Percentiles rank a stretch among this genome's conserved stretches.
phyloP scores from a whole-genome alignment of 2,797 vertebrate species.

The Vespertilio murinus region DNA sequence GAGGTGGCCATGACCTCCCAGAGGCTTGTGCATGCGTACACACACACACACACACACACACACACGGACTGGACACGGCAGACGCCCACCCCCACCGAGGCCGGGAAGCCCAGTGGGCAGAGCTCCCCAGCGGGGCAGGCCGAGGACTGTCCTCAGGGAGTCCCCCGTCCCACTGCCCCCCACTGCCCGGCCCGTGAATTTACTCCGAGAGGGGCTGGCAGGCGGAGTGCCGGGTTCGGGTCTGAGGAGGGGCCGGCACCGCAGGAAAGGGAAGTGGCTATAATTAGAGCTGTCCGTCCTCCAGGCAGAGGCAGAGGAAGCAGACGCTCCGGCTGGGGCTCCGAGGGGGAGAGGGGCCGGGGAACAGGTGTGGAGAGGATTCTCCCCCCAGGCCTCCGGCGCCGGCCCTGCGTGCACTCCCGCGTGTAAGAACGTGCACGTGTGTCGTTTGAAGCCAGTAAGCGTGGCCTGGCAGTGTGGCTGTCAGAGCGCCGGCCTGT shows the following conservation, averaged over 20 bases:
- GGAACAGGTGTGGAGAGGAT: not conserved
- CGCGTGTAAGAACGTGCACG: not conserved
- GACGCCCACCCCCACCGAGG: not conserved
- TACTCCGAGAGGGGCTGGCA: not conserved
- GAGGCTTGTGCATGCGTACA: not conserved
- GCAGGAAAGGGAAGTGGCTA: not conserved
- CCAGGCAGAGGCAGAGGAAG: not conserved
- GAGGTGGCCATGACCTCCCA: not conserved
- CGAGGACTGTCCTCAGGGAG: not conserved
- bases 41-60: not conserved
- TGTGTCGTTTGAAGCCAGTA: not conserved
- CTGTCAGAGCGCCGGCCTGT: too few species aligned
- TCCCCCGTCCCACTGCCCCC: not conserved
- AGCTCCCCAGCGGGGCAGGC: not conserved
- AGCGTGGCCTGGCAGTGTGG: not conserved
- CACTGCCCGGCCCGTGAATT: too few species aligned
- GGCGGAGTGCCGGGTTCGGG: not conserved
- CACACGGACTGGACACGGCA: accelerated
- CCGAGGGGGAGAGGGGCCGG: not conserved
- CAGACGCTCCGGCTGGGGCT: not conserved
- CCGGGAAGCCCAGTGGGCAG: not conserved
- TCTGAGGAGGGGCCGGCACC: not conserved
- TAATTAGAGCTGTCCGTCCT: not conserved
- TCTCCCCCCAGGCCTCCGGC: not conserved
- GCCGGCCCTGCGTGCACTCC: not conserved